Evolutionary conservation across 2,888 invertebrate genomes (phyloP).

Genomic region (Sthenelais limicola): DNA sequence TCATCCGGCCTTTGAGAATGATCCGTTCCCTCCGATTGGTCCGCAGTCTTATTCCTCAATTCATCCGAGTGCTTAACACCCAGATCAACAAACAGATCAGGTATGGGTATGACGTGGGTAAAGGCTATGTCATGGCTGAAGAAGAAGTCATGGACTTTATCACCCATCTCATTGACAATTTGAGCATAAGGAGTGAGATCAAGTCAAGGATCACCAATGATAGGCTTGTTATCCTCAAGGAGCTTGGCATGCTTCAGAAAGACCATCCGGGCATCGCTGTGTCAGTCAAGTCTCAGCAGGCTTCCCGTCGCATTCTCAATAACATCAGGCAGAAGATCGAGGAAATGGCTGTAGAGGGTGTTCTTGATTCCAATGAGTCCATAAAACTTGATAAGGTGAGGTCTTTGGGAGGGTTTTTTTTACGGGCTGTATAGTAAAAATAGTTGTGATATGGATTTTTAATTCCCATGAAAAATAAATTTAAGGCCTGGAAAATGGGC

Average conservation of each 20-base stretch:
- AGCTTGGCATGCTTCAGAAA: conserved; percentile 74
- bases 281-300: conserved; percentile 79
- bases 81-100: conserved; percentile 77
- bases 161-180: conserved; percentile 74
- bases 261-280: conserved; percentile 76
- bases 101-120: conserved; percentile 78
- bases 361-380: conserved; percentile 78
- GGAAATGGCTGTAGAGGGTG: conserved; percentile 76
- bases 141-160: conserved; percentile 77
- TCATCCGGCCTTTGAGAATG: conserved; percentile 55
- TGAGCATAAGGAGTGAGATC: conserved; percentile 65
- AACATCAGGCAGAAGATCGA: conserved; percentile 76
- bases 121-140: conserved; percentile 78
- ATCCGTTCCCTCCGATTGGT: conserved; percentile 59
- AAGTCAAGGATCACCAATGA: conserved; percentile 58
- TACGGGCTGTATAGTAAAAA: background rate
- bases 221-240: conserved; percentile 63
- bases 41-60: conserved; percentile 48
- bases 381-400: conserved; percentile 74
- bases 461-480: too few species aligned
- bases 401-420: background rate
- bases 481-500: too few species aligned
- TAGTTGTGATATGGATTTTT: background rate
- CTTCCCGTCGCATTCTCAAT: conserved; percentile 77
- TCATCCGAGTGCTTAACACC: conserved; percentile 76